phyloP scores from a whole-genome alignment of 2,797 vertebrate species.

The Gambelia wislizenii region DNA sequence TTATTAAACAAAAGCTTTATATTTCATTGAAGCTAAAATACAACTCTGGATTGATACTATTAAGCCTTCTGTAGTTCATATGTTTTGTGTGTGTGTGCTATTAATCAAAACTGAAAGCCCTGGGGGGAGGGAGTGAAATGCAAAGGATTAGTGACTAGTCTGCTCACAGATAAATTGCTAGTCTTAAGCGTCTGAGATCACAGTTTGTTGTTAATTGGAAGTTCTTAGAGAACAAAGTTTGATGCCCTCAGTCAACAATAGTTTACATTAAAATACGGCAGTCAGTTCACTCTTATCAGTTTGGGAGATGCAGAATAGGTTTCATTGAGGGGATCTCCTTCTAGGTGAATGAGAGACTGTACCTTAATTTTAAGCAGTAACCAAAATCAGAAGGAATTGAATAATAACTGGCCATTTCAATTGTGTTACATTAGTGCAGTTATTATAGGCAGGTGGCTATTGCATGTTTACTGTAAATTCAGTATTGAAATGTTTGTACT shows the following conservation, averaged over 20 bases:
- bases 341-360: conserved; percentile 50
- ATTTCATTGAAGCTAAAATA: conserved; percentile 57
- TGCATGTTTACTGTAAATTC: background rate
- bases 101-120: conserved; percentile 74
- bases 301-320: conserved; percentile 40
- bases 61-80: conserved; percentile 43
- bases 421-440: conserved; percentile 23
- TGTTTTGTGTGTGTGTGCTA: conserved; percentile 50
- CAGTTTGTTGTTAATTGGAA: conserved; percentile 63
- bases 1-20: conserved; percentile 64
- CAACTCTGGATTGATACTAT: conserved; percentile 58
- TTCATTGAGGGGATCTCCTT: conserved; percentile 50
- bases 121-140: conserved; percentile 69
- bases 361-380: conserved; percentile 36
- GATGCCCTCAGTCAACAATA: conserved; percentile 39
- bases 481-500: background rate
- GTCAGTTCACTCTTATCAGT: conserved; percentile 48
- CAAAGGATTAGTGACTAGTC: conserved; percentile 65
- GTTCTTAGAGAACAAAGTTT: conserved; percentile 56
- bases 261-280: conserved; percentile 63
- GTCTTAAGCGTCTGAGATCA: conserved; percentile 46
- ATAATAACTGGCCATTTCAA: conserved; percentile 1
- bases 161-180: conserved; percentile 59
- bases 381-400: conserved; percentile 47
- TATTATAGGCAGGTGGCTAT: background rate